A percentile compares a stretch with the other conserved stretches of the same genome.
Evolutionary conservation across 2,113 vertebrate species (phyloP).

Genomic region (Amazona vittata): DNA sequence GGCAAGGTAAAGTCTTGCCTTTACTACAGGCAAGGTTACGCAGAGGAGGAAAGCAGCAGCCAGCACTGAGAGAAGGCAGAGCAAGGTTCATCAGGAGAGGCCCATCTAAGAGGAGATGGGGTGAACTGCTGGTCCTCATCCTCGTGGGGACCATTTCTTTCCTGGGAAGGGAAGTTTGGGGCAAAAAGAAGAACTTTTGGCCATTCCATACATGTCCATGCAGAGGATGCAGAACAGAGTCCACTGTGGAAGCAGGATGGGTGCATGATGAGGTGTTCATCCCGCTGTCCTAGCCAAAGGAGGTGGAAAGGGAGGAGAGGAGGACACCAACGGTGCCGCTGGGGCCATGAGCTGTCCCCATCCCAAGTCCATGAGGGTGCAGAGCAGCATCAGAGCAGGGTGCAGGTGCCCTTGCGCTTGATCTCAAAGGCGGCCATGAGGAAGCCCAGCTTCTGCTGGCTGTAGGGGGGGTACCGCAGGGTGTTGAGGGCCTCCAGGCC

Average conservation of each 20-base stretch:
- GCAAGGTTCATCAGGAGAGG: background rate
- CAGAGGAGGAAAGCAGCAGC: background rate
- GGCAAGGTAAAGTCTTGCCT: background rate
- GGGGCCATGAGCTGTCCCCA: background rate
- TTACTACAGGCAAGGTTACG: constrained; percentile 10
- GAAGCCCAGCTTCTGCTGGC: constrained; percentile 70
- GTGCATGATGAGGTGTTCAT: background rate
- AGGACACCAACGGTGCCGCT: too few relatives aligned
- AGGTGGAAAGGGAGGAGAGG: background rate
- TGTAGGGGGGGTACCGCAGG: constrained; percentile 88
- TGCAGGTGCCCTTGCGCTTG: constrained; percentile 59
- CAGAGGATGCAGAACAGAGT: fast-evolving
- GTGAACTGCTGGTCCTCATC: background rate
- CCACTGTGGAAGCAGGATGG: too few relatives aligned
- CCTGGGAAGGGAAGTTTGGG: background rate
- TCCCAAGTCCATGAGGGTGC: background rate
- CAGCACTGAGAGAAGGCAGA: background rate
- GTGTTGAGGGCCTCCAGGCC: constrained; percentile 81
- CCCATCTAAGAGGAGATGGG: fast-evolving
- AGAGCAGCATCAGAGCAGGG: constrained; percentile 54
- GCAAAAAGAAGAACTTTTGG: background rate
- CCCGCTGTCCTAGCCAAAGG: fast-evolving
- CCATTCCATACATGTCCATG: background rate
- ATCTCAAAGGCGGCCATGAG: constrained; percentile 65
- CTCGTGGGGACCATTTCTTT: fast-evolving